These are phyloP conservation scores for Neotoma lepida DNA, from an alignment of 2,113 vertebrate genomes.

Conservation along the genomic window DNA sequence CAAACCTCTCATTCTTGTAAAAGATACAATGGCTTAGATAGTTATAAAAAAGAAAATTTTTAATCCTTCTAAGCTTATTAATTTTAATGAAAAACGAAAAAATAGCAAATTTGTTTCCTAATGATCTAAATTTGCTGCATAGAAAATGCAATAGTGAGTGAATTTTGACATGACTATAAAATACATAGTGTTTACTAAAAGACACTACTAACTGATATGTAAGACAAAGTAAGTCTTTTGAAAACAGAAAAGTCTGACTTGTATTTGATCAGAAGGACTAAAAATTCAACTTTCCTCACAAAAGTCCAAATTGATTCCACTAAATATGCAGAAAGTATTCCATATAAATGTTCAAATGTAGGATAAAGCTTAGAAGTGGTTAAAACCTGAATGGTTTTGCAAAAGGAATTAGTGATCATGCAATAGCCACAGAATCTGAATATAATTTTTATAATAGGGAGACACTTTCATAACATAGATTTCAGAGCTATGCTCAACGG, in stretches of 20 bases:
- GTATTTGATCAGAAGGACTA: not conserved
- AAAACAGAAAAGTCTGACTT: not conserved
- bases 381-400: not conserved
- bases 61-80: not conserved
- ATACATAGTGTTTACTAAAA: not conserved
- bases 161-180: not conserved
- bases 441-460: not conserved
- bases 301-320: not conserved
- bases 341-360: not conserved
- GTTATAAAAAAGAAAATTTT: not conserved
- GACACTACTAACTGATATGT: not conserved
- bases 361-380: not conserved
- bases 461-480: not conserved
- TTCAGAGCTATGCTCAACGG: not conserved
- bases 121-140: not conserved
- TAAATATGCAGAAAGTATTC: not conserved
- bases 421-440: not conserved
- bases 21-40: not conserved
- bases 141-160: not conserved
- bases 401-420: not conserved
- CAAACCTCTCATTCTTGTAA: not conserved
- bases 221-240: not conserved
- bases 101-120: not conserved
- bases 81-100: not conserved
- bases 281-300: not conserved